These are phyloP conservation scores for Ophioderma brevispina DNA, from an alignment of 35 echinoderm and acorn worm genomes.

Conservation along the genomic window DNA sequence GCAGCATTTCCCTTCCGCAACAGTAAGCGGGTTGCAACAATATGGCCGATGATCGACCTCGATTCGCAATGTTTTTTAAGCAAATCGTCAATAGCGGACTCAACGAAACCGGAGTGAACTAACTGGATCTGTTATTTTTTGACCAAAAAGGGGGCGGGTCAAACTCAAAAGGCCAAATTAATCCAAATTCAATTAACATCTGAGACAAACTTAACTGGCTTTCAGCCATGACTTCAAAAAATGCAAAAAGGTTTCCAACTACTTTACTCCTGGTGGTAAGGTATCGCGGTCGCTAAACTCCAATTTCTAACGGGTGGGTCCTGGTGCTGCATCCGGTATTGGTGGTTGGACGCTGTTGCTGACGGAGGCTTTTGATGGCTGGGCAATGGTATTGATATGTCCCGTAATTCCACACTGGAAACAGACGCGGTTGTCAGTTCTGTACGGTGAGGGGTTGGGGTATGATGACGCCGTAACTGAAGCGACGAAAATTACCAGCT, in stretches of 20 bases:
- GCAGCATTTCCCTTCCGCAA: slow-evolving; percentile 37
- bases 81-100: slow-evolving; percentile 11
- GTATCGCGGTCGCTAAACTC: background rate
- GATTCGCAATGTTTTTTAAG: background rate
- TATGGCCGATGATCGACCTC: background rate
- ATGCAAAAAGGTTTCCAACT: background rate
- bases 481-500: slow-evolving; percentile 11
- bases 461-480: background rate
- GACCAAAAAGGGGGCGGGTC: background rate
- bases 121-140: slow-evolving; percentile 20
- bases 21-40: slow-evolving; percentile 39
- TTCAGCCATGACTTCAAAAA: slow-evolving; percentile 10
- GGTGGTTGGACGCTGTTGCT: background rate
- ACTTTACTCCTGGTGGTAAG: background rate
- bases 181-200: slow-evolving; percentile 15
- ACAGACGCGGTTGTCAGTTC: slow-evolving; percentile 10
- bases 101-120: slow-evolving; percentile 19
- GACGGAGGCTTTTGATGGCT: background rate
- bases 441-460: background rate
- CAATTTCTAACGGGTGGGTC: slow-evolving; percentile 10
- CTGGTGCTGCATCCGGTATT: background rate
- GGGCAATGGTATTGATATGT: slow-evolving; percentile 36
- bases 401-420: slow-evolving; percentile 49
- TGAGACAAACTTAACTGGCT: background rate
- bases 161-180: slow-evolving; percentile 9